Evolutionary conservation across 1,140 invertebrate species (phyloP).

Genomic region (Globodera rostochiensis): DNA sequence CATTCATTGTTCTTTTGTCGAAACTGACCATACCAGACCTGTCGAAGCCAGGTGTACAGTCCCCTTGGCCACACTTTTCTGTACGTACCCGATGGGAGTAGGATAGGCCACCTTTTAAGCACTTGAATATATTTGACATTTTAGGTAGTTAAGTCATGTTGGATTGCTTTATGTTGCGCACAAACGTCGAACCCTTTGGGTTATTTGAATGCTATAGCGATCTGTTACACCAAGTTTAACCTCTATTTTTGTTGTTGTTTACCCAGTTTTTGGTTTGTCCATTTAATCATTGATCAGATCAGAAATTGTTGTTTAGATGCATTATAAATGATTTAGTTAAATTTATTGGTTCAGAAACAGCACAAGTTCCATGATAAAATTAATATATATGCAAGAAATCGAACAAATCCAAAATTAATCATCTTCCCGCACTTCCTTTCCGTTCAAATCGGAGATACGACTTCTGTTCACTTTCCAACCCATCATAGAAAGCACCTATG

Average conservation of each 20-base stretch:
- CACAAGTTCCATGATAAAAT: neutral
- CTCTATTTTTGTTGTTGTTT: neutral
- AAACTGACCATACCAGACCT: too few relatives aligned
- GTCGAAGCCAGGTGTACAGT: too few relatives aligned
- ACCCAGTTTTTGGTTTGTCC: neutral
- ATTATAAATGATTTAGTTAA: neutral
- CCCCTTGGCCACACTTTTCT: too few relatives aligned
- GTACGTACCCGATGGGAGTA: too few relatives aligned
- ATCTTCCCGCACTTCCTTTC: neutral
- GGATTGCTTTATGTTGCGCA: too few relatives aligned
- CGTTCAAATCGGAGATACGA: constrained; percentile 1
- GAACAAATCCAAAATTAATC: neutral
- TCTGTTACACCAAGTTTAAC: neutral
- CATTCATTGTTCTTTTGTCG: too few relatives aligned
- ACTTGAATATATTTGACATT: too few relatives aligned
- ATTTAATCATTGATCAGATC: neutral
- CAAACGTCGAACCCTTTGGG: too few relatives aligned
- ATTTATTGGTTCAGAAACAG: too few relatives aligned
- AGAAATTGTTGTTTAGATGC: neutral
- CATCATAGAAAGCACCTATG: neutral
- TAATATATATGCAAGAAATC: neutral
- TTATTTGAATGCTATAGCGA: too few relatives aligned
- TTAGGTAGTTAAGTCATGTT: too few relatives aligned
- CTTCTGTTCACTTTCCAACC: neutral
- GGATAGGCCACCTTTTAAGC: too few relatives aligned